Evolutionary conservation across 1,140 invertebrate genomes (phyloP).

Genomic region (Drosophila virilis): DNA sequence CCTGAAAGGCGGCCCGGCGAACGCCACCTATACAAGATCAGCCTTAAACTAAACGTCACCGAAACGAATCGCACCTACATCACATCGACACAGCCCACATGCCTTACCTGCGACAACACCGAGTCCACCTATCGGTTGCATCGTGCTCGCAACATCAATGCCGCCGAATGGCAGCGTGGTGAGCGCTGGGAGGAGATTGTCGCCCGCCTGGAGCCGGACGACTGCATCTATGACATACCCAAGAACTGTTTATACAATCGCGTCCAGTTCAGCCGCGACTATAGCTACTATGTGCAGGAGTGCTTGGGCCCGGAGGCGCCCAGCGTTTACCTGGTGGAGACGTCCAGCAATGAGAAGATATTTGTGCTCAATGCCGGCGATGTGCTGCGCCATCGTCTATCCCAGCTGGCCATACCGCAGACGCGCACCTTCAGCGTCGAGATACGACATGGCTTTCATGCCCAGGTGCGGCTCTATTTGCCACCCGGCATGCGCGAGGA

Average conservation of each 20-base stretch:
- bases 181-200: slow-evolving; percentile 73
- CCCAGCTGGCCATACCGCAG: slow-evolving; percentile 86
- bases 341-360: slow-evolving; percentile 85
- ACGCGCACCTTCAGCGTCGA: slow-evolving; percentile 87
- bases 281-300: slow-evolving; percentile 87
- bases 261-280: slow-evolving; percentile 87
- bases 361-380: slow-evolving; percentile 86
- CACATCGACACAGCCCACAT: slow-evolving; percentile 76
- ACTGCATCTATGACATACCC: slow-evolving; percentile 84
- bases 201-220: slow-evolving; percentile 64
- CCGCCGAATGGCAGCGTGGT: slow-evolving; percentile 49
- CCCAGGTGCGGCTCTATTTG: slow-evolving; percentile 88
- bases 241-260: slow-evolving; percentile 88
- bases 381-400: slow-evolving; percentile 84
- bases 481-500: slow-evolving; percentile 92
- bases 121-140: slow-evolving; percentile 69
- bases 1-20: slow-evolving; percentile 88
- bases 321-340: slow-evolving; percentile 86
- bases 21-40: slow-evolving; percentile 90
- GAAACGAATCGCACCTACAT: slow-evolving; percentile 81
- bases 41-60: slow-evolving; percentile 83
- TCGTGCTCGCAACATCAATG: slow-evolving; percentile 45
- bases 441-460: slow-evolving; percentile 85
- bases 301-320: slow-evolving; percentile 90
- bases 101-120: slow-evolving; percentile 81